Conservation (phyloP, 2,113 vertebrate species). For the Rhabdornis inornatus region DNA sequence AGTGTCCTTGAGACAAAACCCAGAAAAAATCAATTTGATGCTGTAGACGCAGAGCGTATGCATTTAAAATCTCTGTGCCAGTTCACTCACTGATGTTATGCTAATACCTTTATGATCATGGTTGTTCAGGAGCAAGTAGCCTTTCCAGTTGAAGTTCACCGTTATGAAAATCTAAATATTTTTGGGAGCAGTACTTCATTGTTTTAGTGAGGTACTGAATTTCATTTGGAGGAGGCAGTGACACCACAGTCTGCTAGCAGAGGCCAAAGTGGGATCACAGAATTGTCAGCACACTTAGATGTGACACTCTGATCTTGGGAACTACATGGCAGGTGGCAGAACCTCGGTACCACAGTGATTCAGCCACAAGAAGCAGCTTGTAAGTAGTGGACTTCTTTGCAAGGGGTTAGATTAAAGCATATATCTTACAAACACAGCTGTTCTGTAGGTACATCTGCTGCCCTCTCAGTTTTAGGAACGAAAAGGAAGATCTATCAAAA, state of each 20-base stretch:
- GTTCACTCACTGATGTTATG: not conserved
- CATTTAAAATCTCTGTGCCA: not conserved
- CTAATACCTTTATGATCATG: not conserved
- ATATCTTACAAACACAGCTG: not conserved
- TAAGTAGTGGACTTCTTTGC: not conserved
- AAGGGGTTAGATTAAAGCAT: not conserved
- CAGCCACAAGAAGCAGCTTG: not conserved
- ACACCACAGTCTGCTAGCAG: not conserved
- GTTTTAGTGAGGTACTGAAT: not conserved
- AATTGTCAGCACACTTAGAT: not conserved
- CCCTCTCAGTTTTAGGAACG: not conserved
- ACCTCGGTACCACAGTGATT: not conserved
- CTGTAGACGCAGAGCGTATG: not conserved
- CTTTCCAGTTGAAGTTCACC: not conserved
- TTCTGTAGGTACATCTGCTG: not conserved
- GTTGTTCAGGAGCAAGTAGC: not conserved
- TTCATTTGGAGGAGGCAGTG: not conserved
- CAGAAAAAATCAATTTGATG: not conserved
- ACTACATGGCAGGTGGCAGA: not conserved
- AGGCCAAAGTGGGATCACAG: not conserved
- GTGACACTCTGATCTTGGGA: not conserved
- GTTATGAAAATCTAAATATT: not conserved
- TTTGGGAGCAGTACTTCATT: not conserved
- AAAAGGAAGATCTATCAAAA: not conserved
- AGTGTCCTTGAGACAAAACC: not conserved